A percentile compares a stretch with the other conserved stretches of the same genome.
Conservation (phyloP, 2,797 vertebrate species). For the Lithobates pipiens region DNA sequence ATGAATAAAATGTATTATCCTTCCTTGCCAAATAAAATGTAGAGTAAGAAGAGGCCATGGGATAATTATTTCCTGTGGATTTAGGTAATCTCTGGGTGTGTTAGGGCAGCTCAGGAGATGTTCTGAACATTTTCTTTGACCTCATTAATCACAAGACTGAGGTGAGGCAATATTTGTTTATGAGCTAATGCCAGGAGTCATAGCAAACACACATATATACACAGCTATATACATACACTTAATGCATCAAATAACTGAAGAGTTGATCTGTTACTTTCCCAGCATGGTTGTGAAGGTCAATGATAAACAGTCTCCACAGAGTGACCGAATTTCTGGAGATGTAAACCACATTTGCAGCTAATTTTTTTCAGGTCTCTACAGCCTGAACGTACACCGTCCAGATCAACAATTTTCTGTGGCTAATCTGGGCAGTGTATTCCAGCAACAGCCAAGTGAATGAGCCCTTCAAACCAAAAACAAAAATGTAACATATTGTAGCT, state of each 20-base stretch:
- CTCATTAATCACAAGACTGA: slow-evolving; percentile 32
- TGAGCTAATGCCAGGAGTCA: slow-evolving; percentile 11
- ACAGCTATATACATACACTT: background rate
- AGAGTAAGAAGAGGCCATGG: slow-evolving; percentile 31
- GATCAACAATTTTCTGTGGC: no score
- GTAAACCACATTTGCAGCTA: no score
- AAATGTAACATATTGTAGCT: no score
- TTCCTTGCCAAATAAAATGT: slow-evolving; percentile 24
- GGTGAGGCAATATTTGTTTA: slow-evolving; percentile 60
- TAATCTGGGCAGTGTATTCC: no score
- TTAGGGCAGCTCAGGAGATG: slow-evolving; percentile 27
- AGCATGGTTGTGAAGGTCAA: no score
- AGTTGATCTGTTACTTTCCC: no score
- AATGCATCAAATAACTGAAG: background rate
- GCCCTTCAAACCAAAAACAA: no score
- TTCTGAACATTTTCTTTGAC: slow-evolving; percentile 29
- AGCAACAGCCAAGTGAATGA: no score
- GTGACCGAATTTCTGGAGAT: no score
- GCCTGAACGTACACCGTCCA: no score
- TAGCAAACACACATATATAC: slow-evolving; percentile 29
- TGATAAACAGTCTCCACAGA: no score
- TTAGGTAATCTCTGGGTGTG: slow-evolving; percentile 43
- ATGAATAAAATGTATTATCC: slow-evolving; percentile 15
- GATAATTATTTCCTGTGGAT: slow-evolving; percentile 17
- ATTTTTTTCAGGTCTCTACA: no score